Base-by-base conservation (phyloP, 2,797 vertebrate species). In the Siniperca scherzeri region DNA sequence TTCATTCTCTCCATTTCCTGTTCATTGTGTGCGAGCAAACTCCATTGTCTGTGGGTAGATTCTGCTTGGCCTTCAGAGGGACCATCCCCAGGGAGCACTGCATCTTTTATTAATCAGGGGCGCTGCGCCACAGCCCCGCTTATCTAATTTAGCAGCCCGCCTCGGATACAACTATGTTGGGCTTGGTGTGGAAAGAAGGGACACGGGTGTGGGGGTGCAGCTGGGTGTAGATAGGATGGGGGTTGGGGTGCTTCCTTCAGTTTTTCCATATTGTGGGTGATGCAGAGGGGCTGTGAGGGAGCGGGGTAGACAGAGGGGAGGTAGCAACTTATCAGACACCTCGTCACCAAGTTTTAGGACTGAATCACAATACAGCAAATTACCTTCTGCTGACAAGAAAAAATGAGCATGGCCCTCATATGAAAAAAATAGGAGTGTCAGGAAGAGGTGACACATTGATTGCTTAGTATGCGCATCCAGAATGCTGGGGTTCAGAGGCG, bases 91-190 rank as follows among this genome's bases (percentile, higher is more conserved):
- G 95, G 94, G 96, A 94, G 92, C 87, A 91, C 93, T 92, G 94
- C 96, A 96, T 96, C 96, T 96, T 96, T 96, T 96, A 96, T 96
- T 96, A 96, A 96, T 96, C 96, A 96, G 95, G 93, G 94, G 89
- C 85, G 83, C 93, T 90, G 93, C 88, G 88, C 95, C 95, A 92
- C 95, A 94, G 93, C 90, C 95, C 91, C 81, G 96, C 95, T 96
- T 96, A 96, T 96, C 96, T 96, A 95, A 96, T 96, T 96, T 96
- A 96, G 93, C 96, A 96, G 95, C 93, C 93, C 84, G 92, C 92
- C 93, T 94, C 91, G 90, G 84, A 94, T 93, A 91, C 94, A 94
- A 93, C 95, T 89, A 91, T 91, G 93, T 90, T 90, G 91, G 88
- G 93, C 82, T 93, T 82, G 89, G 85, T 74, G 90, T 89, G 88